These are phyloP conservation scores for Ceratotherium simum DNA, from an alignment of 2,113 vertebrate genomes.

Conservation along the genomic window DNA sequence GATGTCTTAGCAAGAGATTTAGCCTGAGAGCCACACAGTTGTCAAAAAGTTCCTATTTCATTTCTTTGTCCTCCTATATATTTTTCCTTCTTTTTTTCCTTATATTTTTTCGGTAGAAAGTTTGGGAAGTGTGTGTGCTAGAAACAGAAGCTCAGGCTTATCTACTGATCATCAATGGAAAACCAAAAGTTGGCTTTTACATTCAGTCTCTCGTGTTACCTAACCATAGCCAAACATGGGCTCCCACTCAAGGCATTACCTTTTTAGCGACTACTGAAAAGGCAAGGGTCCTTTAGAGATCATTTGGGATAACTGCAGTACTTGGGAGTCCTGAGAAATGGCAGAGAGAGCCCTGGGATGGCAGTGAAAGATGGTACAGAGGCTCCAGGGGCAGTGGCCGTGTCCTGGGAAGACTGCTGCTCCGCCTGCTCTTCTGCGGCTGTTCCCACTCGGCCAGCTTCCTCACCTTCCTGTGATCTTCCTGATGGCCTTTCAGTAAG, in stretches of 20 bases:
- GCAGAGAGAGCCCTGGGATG: background rate
- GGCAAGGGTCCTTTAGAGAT: fast-evolving
- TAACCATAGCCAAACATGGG: background rate
- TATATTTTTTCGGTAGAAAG: background rate
- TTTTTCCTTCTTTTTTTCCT: background rate
- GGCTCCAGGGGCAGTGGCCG: background rate
- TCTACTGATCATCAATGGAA: background rate
- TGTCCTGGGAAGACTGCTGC: fast-evolving
- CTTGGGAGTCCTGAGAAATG: background rate
- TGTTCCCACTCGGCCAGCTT: too few species aligned
- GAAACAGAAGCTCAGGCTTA: background rate
- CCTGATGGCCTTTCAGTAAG: background rate
- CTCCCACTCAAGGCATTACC: background rate
- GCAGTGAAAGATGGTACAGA: background rate
- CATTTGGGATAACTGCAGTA: background rate
- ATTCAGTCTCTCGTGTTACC: background rate
- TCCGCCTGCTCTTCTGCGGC: background rate
- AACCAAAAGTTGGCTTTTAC: background rate
- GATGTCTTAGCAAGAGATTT: background rate
- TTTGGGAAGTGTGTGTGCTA: background rate
- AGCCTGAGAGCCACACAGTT: background rate
- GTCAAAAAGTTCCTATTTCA: background rate
- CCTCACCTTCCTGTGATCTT: background rate
- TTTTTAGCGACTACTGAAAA: background rate
- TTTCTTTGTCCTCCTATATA: background rate